phyloP scores from a whole-genome alignment of 2,888 invertebrate species.

The Temnothorax unifasciatus region DNA sequence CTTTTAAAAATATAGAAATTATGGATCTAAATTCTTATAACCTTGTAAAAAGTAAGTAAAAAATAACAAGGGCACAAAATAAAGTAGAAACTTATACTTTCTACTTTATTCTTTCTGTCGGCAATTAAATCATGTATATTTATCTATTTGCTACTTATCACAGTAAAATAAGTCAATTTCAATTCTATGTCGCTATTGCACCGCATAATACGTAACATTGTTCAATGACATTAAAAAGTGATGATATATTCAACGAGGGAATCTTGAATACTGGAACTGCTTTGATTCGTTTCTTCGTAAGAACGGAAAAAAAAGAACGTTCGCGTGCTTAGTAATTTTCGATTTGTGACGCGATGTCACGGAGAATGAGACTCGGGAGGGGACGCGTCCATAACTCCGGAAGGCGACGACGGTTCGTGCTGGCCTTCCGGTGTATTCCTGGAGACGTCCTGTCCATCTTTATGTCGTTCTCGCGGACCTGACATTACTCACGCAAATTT shows the following conservation, averaged over 20 bases:
- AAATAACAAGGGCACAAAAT: neutral
- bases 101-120: neutral
- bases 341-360: conserved; percentile 57
- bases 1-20: neutral
- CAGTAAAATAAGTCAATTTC: neutral
- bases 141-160: neutral
- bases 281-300: neutral
- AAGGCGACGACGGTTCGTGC: conserved; percentile 59
- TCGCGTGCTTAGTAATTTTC: conserved; percentile 61
- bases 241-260: neutral
- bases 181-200: neutral
- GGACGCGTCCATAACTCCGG: conserved; percentile 64
- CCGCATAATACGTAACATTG: neutral
- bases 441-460: conserved; percentile 64
- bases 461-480: conserved; percentile 52
- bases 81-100: too few relatives aligned
- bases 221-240: conserved; percentile 9
- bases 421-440: conserved; percentile 45
- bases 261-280: conserved; percentile 13
- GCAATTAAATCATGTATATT: neutral
- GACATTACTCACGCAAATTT: conserved; percentile 81
- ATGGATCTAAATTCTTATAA: neutral
- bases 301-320: conserved; percentile 44
- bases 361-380: conserved; percentile 36
- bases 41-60: neutral